Evolutionary conservation across 2,113 vertebrate species (phyloP).

Genomic region (Rutilus rutilus): DNA sequence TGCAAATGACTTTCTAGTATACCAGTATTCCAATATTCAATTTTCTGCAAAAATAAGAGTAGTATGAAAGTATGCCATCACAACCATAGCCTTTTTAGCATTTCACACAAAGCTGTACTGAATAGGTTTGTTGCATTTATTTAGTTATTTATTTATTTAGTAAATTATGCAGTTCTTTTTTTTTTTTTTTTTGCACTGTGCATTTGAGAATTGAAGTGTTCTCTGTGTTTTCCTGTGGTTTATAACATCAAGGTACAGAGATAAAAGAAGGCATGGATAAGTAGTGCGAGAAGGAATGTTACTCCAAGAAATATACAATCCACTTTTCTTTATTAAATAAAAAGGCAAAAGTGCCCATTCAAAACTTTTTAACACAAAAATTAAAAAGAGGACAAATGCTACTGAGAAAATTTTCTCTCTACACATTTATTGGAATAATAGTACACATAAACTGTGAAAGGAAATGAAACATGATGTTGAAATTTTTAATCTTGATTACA

Average conservation of each 20-base stretch:
- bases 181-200: not conserved
- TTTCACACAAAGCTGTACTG: not conserved
- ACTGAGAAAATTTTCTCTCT: not conserved
- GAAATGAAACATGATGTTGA: not conserved
- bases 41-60: not conserved
- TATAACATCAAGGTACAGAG: not conserved
- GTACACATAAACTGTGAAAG: not conserved
- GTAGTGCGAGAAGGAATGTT: not conserved
- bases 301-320: not conserved
- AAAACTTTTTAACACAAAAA: not conserved
- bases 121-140: not conserved
- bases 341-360: not conserved
- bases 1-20: not conserved
- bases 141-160: not conserved
- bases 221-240: not conserved
- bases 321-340: not conserved
- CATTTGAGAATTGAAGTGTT: not conserved
- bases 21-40: not conserved
- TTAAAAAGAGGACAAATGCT: not conserved
- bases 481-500: not conserved
- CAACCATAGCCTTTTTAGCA: not conserved
- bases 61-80: not conserved
- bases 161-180: not conserved
- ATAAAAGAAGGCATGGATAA: not conserved
- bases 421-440: not conserved